Evolutionary conservation across 2,888 invertebrate genomes (phyloP), one percentile per base, ranked within the genome.

Genomic region (Mythimna pallens): DNA sequence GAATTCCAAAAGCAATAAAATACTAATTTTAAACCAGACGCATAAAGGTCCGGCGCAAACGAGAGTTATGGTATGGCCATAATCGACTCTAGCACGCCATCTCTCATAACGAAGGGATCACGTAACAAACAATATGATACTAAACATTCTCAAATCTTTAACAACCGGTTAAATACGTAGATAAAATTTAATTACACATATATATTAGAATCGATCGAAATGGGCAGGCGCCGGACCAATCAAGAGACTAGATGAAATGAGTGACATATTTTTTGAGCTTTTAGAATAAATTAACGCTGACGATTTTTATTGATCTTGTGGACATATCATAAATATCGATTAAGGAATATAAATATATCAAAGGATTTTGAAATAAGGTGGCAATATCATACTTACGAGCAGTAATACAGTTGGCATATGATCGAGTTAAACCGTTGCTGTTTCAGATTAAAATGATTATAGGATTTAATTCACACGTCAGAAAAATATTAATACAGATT

Each of bases 1-100:
- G 70, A 86, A 84, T 78, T 74, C 82, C 80, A 83, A 87, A 87
- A 82, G 78, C 82, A 77, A 87, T 89, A 87, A 86, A 90, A 89
- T 87, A 89, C 88, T 87, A 87, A 88, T 89, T 88, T 89, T 87
- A 88, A 89, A 88, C 86, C 87, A 87, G 87, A 89, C 88, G 88
- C 85, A 87, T 89, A 89, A 85, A 88, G 84, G 84, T 85, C 83
- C 82, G 87, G 82, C 86, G 82, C 86, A 87, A 89, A 89, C 89
- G 84, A 90, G 89, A 89, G 86, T 87, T 86, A 88, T 86, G 89
- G 85, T 85, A 85, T 79, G 81, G 84, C 72, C 82, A 83, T 89
- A 90, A 91, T 91, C 84, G 90, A 88, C 84, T 86, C 82, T 76
- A 88, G 82, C 89, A 89, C 89, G 89, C 90, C 86, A 90, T 88